These are phyloP conservation scores for Struthidea cinerea DNA, from an alignment of 2,113 vertebrate species.

Conservation along the genomic window DNA sequence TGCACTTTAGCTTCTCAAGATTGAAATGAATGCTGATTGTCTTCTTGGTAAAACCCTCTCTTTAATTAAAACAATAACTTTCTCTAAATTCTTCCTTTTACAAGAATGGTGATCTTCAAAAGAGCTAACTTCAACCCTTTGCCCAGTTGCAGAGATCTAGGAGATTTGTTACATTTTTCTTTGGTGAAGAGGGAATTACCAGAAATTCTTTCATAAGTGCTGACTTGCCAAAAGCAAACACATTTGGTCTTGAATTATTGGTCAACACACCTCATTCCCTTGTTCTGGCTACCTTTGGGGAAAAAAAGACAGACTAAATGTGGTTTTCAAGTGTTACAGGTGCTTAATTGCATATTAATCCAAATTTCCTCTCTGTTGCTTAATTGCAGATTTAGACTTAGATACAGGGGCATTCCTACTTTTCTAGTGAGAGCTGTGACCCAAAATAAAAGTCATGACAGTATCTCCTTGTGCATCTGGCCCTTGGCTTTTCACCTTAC, in stretches of 20 bases:
- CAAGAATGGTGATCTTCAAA: not conserved
- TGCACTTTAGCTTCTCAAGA: not conserved
- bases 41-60: not conserved
- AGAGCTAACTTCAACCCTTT: not conserved
- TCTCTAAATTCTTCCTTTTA: not conserved
- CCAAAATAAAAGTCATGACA: not conserved
- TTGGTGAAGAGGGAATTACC: not conserved
- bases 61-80: not conserved
- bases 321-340: not conserved
- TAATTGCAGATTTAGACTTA: not conserved
- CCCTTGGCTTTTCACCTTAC: not conserved
- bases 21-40: not conserved
- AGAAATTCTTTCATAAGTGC: not conserved
- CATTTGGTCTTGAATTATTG: not conserved
- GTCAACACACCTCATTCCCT: not conserved
- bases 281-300: not conserved
- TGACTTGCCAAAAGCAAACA: not conserved
- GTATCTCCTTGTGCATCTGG: not conserved
- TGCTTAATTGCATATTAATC: not conserved
- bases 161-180: not conserved
- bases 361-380: not conserved
- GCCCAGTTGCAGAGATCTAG: not conserved
- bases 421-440: not conserved
- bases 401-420: not conserved
- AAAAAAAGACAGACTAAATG: not conserved